phyloP scores from a whole-genome alignment of 1,140 invertebrate genomes.

The Paramacrobiotus metropolitanus region DNA sequence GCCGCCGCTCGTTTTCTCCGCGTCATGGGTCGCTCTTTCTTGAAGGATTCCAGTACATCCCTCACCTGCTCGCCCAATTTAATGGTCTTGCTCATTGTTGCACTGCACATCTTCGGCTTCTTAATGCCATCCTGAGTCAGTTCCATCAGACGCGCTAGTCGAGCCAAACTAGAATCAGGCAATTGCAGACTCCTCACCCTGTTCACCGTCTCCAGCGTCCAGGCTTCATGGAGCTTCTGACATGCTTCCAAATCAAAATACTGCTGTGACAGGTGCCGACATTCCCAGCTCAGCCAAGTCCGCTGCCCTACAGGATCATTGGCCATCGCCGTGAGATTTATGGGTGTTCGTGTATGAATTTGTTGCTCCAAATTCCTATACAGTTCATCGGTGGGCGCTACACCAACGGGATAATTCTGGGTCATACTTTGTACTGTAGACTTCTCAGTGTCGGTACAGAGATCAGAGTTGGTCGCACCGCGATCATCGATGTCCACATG shows the following conservation, averaged over 20 bases:
- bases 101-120: background rate
- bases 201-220: background rate
- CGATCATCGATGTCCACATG: too few relatives aligned
- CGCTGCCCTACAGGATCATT: background rate
- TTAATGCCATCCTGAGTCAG: background rate
- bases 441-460: too few relatives aligned
- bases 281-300: background rate
- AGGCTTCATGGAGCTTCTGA: background rate
- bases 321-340: background rate
- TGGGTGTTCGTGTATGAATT: background rate
- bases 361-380: background rate
- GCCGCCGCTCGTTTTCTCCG: background rate
- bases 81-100: background rate
- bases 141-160: background rate
- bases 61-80: background rate
- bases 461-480: too few relatives aligned
- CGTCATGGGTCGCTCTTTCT: background rate
- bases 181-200: too few relatives aligned
- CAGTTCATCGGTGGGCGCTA: too few relatives aligned
- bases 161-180: background rate
- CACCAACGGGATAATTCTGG: too few relatives aligned
- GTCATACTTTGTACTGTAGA: too few relatives aligned
- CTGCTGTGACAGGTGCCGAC: background rate
- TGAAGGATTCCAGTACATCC: background rate
- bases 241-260: background rate